Evolutionary conservation across 2,113 vertebrate genomes (phyloP).

Genomic region (Eptesicus fuscus): DNA sequence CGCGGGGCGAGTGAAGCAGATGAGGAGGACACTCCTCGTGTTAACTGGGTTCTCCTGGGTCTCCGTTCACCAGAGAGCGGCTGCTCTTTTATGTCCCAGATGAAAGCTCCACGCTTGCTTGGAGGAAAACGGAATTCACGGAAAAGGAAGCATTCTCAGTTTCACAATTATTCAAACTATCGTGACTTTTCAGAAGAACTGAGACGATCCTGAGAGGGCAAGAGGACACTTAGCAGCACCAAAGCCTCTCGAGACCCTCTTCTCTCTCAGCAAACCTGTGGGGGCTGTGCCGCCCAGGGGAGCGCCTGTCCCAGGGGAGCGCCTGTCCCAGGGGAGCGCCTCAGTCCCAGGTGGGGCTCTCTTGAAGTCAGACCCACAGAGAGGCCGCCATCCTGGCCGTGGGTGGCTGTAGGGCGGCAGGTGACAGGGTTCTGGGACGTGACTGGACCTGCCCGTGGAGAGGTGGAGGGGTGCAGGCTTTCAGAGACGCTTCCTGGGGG

Average conservation of each 20-base stretch:
- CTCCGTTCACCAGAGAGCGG: slow-evolving; percentile 82
- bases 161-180: slow-evolving; percentile 82
- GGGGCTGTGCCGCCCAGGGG: slow-evolving; percentile 1
- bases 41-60: slow-evolving; percentile 85
- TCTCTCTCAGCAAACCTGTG: slow-evolving; percentile 56
- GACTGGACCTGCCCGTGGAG: neutral
- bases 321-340: too few species aligned
- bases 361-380: neutral
- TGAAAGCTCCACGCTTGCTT: slow-evolving; percentile 82
- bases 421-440: too few species aligned
- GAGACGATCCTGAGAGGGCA: slow-evolving; percentile 73
- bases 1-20: slow-evolving; percentile 80
- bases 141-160: slow-evolving; percentile 67
- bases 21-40: slow-evolving; percentile 84
- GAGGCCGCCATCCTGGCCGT: neutral
- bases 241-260: slow-evolving; percentile 8
- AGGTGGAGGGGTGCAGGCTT: neutral
- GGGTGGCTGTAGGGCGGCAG: neutral
- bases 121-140: slow-evolving; percentile 80
- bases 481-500: neutral
- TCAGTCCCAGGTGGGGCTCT: neutral
- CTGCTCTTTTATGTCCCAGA: slow-evolving; percentile 84
- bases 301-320: too few species aligned
- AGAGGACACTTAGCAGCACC: slow-evolving; percentile 65
- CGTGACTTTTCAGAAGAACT: slow-evolving; percentile 78